Conservation (phyloP, 2,797 vertebrate genomes). For the Dermochelys coriacea region DNA sequence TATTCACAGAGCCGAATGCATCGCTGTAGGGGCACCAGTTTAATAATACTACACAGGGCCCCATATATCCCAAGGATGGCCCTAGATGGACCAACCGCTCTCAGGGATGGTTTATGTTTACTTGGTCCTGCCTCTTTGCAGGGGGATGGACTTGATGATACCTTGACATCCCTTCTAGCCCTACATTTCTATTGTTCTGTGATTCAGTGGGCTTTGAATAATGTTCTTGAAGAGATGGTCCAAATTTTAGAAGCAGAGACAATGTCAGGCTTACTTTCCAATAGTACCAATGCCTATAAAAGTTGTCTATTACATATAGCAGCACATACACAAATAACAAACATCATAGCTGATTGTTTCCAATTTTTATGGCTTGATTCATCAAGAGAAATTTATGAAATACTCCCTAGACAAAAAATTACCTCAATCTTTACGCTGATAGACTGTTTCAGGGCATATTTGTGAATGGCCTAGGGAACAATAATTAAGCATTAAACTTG, state of each 20-base stretch:
- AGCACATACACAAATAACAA: not conserved
- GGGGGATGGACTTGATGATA: not conserved
- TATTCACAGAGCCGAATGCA: no score
- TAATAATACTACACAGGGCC: no score
- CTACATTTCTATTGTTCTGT: not conserved
- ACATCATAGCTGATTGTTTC: conserved; percentile 6
- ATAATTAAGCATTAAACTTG: conserved; percentile 76
- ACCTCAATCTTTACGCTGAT: conserved; percentile 69
- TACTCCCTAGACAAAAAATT: conserved; percentile 44
- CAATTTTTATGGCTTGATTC: conserved; percentile 9
- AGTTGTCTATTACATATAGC: not conserved
- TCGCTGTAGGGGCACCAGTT: no score
- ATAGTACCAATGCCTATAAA: conserved; percentile 12
- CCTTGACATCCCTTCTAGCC: not conserved
- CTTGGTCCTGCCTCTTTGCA: not conserved
- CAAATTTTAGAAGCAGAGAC: no score
- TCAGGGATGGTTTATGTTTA: not conserved
- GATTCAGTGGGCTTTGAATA: not conserved
- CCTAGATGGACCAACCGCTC: not conserved
- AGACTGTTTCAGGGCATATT: conserved; percentile 62
- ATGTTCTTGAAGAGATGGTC: not conserved
- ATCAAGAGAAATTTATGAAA: conserved; percentile 39
- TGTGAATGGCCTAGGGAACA: conserved; percentile 62
- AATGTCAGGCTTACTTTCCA: not conserved
- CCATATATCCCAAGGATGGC: no score